Base-by-base conservation (phyloP, 2,888 invertebrate genomes). In the Desoria tigrina region DNA sequence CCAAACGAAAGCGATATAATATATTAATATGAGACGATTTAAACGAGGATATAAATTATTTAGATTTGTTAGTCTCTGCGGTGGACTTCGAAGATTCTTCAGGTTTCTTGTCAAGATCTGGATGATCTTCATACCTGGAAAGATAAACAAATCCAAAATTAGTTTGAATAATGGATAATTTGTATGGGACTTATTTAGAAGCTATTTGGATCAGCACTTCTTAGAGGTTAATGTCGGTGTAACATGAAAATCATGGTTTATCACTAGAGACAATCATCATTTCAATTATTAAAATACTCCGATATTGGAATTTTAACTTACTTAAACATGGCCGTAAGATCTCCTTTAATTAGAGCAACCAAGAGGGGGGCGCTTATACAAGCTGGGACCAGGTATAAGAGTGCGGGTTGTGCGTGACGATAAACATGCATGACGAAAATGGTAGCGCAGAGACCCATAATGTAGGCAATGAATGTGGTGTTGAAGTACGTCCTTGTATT, bases 351-450 rank as follows among this genome's bases (percentile, higher is more conserved):
- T 42, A 94, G 81, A 11, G 98, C 97, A 16, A 97, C 82, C n/a
- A 88, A 78, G 28, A 96, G 81, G 18, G 99, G 99, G 42, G 93
- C 90, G 70, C 89, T 92, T 76, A 97, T 84, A 81, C 99, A 99
- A 16, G 94, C 92, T 6, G 99, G 99, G 69, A 99, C 99, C 73
- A 99, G 84, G 82, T 99, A 99, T 77, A 99, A 83, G 65, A 99
- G 84, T 60, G 99, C 99, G 0, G 99, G 99, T 85, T 99, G 94
- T 26, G 97, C 97, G 83, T 96, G 97, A 81, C 95, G 94, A 83
- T 95, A 99, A 75, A 94, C 85, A 83, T 98, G 96, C 96, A 99
- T 98, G 67, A 99, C 92, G 76, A 92, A 86, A 81, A 99, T 96
- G 1, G 99, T 99, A 24, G 91, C 87, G 80, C 95, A 83, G 70